Evolutionary conservation across 2,113 vertebrate genomes (phyloP).

Genomic region (Rhinolophus ferrumequinum): DNA sequence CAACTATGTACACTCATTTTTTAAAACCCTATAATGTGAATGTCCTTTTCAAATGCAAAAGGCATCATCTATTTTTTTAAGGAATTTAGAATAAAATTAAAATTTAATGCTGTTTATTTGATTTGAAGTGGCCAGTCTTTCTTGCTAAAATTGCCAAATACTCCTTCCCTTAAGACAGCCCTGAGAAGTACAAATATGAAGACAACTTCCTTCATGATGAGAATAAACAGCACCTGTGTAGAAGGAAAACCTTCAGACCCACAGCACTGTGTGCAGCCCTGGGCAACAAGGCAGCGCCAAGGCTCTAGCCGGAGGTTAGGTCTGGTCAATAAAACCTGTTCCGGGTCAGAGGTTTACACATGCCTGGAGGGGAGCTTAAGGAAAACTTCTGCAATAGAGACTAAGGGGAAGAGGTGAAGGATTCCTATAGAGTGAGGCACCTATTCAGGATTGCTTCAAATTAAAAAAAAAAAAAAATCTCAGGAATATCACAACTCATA

Average conservation of each 20-base stretch:
- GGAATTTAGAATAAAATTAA: not conserved
- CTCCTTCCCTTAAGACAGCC: not conserved
- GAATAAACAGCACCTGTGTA: not conserved
- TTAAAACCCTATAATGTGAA: not conserved
- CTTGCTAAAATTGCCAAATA: not conserved
- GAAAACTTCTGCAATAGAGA: not conserved
- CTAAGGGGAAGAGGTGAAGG: not conserved
- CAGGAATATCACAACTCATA: not conserved
- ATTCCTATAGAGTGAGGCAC: not conserved
- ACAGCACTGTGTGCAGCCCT: rapidly evolving
- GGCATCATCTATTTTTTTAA: not conserved
- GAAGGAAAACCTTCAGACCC: not conserved
- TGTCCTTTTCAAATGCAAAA: not conserved
- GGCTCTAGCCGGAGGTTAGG: not conserved
- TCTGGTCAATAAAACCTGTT: not conserved
- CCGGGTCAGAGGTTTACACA: not conserved
- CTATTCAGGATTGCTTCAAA: not conserved
- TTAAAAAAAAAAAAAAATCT: not conserved
- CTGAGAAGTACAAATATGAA: not conserved
- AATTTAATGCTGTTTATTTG: not conserved
- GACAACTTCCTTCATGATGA: not conserved
- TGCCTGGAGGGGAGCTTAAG: not conserved
- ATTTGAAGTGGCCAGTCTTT: not conserved
- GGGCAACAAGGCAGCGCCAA: not conserved
- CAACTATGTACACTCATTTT: not conserved